phyloP scores from a whole-genome alignment of 2,113 vertebrate genomes.

The Pao palembangensis region DNA sequence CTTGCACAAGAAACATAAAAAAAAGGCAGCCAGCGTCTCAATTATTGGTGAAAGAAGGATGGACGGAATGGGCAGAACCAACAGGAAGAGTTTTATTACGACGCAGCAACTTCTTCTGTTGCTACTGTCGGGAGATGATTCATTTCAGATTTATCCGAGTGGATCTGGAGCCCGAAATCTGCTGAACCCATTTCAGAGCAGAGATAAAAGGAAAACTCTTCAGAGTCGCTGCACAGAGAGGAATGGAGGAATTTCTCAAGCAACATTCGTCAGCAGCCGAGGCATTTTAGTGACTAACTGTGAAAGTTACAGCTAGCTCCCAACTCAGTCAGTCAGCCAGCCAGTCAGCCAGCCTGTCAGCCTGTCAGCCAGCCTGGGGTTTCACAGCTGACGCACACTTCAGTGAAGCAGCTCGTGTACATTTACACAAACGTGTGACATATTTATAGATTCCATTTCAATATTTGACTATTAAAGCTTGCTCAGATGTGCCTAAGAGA shows the following conservation, averaged over 20 bases:
- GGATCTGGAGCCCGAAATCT: not conserved
- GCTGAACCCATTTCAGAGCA: not conserved
- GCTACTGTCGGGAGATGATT: slow-evolving; percentile 1
- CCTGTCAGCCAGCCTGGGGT: slow-evolving; percentile 23
- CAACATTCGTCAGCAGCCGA: slow-evolving; percentile 23
- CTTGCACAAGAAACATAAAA: slow-evolving; percentile 33
- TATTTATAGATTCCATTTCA: too few species aligned
- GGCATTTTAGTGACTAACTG: slow-evolving; percentile 62
- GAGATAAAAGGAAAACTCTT: slow-evolving; percentile 11
- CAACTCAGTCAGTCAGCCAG: slow-evolving; percentile 26
- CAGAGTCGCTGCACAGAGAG: slow-evolving; percentile 11
- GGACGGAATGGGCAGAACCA: slow-evolving; percentile 6
- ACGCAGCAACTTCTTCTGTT: not conserved
- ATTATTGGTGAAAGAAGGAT: slow-evolving; percentile 3
- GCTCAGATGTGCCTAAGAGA: too few species aligned
- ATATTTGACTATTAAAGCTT: too few species aligned
- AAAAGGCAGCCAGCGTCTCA: slow-evolving; percentile 20
- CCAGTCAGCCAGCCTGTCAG: slow-evolving; percentile 30
- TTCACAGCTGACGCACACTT: not conserved
- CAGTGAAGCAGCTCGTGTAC: slow-evolving; percentile 21
- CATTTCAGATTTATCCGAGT: slow-evolving; percentile 4
- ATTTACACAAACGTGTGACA: too few species aligned
- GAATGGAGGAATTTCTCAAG: slow-evolving; percentile 25
- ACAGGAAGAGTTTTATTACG: slow-evolving; percentile 7
- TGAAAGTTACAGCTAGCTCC: slow-evolving; percentile 51